Percentiles rank a stretch among this genome's conserved stretches.
Conservation (phyloP, 2,113 vertebrate genomes). For the Seriola rivoliana region DNA sequence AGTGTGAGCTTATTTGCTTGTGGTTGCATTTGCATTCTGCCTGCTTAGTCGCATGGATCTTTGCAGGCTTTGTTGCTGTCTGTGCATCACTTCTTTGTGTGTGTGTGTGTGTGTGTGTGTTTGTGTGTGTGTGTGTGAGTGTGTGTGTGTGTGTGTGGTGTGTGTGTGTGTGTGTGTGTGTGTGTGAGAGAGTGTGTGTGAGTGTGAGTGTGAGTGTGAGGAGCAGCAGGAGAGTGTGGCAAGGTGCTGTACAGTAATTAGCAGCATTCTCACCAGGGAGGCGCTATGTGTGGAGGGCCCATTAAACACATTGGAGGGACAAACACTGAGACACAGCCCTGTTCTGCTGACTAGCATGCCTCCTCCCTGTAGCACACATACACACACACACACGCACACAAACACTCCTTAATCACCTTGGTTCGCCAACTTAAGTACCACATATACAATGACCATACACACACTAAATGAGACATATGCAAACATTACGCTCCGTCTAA, state of each 20-base stretch:
- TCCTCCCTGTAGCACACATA: slow-evolving; percentile 20
- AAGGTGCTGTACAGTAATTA: slow-evolving; percentile 75
- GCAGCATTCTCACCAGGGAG: slow-evolving; percentile 69
- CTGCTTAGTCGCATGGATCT: slow-evolving; percentile 45
- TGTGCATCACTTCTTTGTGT: slow-evolving; percentile 23
- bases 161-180: background rate
- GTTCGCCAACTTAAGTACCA: slow-evolving; percentile 48
- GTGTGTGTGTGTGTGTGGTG: background rate
- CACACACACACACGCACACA: slow-evolving; percentile 45
- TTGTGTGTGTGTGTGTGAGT: background rate
- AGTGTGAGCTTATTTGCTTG: slow-evolving; percentile 42
- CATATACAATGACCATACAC: slow-evolving; percentile 26
- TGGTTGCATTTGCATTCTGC: slow-evolving; percentile 41
- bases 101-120: background rate
- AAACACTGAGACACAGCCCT: slow-evolving; percentile 57
- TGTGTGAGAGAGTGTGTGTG: background rate
- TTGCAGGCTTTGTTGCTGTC: slow-evolving; percentile 28
- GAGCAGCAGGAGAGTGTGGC: slow-evolving; percentile 42
- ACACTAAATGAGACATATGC: slow-evolving; percentile 39
- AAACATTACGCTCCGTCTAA: slow-evolving; percentile 6
- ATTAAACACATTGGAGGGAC: slow-evolving; percentile 76
- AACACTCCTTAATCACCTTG: slow-evolving; percentile 67
- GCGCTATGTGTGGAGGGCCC: slow-evolving; percentile 59
- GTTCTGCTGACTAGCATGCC: slow-evolving; percentile 72
- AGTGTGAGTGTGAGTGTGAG: background rate